Conservation (phyloP, 2,888 invertebrate species). For the Meganola albula region DNA sequence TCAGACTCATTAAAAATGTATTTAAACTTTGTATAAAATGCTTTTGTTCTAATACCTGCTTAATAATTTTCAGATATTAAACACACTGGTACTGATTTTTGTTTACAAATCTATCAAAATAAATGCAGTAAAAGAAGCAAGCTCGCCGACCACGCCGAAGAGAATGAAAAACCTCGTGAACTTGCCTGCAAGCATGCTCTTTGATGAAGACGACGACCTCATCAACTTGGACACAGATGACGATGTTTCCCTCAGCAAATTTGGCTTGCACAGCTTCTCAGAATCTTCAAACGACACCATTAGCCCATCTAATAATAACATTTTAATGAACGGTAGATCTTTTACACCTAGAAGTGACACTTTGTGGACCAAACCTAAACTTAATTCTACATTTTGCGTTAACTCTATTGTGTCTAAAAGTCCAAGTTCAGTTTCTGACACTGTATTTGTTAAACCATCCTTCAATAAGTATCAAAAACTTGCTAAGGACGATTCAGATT, state of each 20-base stretch:
- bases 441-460: slow-evolving; percentile 59
- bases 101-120: slow-evolving; percentile 49
- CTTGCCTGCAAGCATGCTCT: slow-evolving; percentile 34
- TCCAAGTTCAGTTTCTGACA: slow-evolving; percentile 52
- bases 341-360: slow-evolving; percentile 56
- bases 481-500: slow-evolving; percentile 62
- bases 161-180: slow-evolving; percentile 48
- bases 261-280: slow-evolving; percentile 59
- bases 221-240: slow-evolving; percentile 60
- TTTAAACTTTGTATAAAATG: too few relatives aligned
- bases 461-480: slow-evolving; percentile 63
- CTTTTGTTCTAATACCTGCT: too few relatives aligned
- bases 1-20: too few relatives aligned
- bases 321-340: slow-evolving; percentile 52
- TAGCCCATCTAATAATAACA: slow-evolving; percentile 42
- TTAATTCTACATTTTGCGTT: slow-evolving; percentile 62
- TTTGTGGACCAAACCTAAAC: slow-evolving; percentile 59
- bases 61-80: slow-evolving; percentile 62
- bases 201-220: slow-evolving; percentile 49
- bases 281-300: slow-evolving; percentile 59
- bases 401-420: slow-evolving; percentile 51
- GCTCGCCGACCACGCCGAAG: slow-evolving; percentile 37
- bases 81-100: slow-evolving; percentile 46
- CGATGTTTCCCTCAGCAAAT: slow-evolving; percentile 67
- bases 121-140: slow-evolving; percentile 26